phyloP scores from a whole-genome alignment of 2,113 vertebrate species.

The Scytalopus superciliaris region DNA sequence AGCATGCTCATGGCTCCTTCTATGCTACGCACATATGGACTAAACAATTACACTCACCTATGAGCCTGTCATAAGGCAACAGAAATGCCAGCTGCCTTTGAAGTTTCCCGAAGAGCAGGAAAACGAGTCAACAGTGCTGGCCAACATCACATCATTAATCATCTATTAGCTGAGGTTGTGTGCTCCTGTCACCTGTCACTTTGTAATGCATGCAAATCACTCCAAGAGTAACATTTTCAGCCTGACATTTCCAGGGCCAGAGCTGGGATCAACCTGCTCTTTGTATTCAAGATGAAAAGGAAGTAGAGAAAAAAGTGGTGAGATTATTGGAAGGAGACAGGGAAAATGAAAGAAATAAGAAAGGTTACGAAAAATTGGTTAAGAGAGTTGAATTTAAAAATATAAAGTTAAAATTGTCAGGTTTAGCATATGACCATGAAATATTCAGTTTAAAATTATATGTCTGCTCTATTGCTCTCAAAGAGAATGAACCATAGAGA shows the following conservation, averaged over 20 bases:
- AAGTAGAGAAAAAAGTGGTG: background rate
- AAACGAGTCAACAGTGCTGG: constrained; percentile 56
- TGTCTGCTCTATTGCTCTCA: background rate
- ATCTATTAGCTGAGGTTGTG: constrained; percentile 69
- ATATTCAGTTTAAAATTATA: background rate
- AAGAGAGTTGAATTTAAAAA: background rate
- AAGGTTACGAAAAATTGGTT: background rate
- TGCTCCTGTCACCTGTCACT: constrained; percentile 72
- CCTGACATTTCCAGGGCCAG: constrained; percentile 68
- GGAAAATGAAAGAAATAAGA: background rate
- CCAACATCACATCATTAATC: constrained; percentile 75
- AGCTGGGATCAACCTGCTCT: constrained; percentile 52
- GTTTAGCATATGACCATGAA: background rate
- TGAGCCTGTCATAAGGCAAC: constrained; percentile 19
- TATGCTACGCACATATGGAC: background rate
- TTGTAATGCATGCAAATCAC: constrained; percentile 73
- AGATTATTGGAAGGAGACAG: background rate
- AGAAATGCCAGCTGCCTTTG: constrained; percentile 68
- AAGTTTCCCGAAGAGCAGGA: constrained; percentile 65
- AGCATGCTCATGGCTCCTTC: background rate
- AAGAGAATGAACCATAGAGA: background rate
- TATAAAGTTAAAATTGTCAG: background rate
- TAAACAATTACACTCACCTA: constrained; percentile 30
- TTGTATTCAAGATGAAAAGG: constrained; percentile 41
- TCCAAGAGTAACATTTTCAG: constrained; percentile 66